These are phyloP conservation scores for Kryphioiulus occultus DNA, from an alignment of 2,888 invertebrate species.

Conservation along the genomic window DNA sequence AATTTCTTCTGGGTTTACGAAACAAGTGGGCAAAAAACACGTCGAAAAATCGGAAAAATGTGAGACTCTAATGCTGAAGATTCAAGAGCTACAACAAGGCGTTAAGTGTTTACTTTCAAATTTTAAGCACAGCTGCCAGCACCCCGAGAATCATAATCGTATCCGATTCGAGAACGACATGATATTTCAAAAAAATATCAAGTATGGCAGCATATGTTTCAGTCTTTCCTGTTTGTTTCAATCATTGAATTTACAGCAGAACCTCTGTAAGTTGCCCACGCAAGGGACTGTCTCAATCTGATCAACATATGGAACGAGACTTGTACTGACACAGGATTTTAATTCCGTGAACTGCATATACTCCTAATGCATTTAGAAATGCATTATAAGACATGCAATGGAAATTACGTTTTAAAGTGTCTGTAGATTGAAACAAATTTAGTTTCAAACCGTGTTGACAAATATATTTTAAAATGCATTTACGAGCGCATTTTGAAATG, in stretches of 20 bases:
- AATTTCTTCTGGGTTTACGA: not conserved
- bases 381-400: too few relatives aligned
- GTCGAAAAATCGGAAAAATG: not conserved
- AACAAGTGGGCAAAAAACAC: not conserved
- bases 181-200: not conserved
- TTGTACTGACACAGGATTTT: too few relatives aligned
- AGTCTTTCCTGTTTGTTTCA: not conserved
- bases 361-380: too few relatives aligned
- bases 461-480: too few relatives aligned
- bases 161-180: not conserved
- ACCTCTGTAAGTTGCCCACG: too few relatives aligned
- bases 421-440: too few relatives aligned
- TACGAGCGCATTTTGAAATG: too few relatives aligned
- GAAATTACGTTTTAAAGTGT: too few relatives aligned
- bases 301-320: too few relatives aligned
- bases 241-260: slow-evolving; percentile 5
- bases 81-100: not conserved
- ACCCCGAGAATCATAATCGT: not conserved
- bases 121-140: not conserved
- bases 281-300: too few relatives aligned
- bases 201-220: not conserved
- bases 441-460: too few relatives aligned
- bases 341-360: too few relatives aligned
- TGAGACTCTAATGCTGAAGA: not conserved
- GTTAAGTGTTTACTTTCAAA: slow-evolving; percentile 5